Conservation (phyloP, 2,888 invertebrate species). For the Synanthedon tipuliformis region DNA sequence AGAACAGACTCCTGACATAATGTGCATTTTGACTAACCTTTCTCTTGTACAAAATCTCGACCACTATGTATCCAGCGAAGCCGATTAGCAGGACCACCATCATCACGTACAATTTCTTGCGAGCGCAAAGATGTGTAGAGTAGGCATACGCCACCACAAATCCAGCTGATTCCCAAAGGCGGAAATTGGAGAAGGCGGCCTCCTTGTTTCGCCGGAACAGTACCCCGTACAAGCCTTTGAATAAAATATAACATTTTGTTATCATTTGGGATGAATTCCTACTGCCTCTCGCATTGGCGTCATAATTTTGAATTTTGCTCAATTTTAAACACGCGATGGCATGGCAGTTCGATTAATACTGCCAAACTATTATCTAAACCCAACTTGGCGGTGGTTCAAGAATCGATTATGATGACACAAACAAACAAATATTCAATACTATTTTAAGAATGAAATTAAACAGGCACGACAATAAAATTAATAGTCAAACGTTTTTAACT, state of each 20-base stretch:
- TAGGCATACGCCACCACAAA: conserved; percentile 92
- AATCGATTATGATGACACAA: not conserved
- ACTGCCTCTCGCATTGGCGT: too few species aligned
- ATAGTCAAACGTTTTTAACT: not conserved
- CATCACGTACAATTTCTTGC: conserved; percentile 88
- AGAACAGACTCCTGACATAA: conserved; percentile 12
- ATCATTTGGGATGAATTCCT: not conserved
- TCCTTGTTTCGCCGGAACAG: conserved; percentile 90
- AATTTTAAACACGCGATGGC: too few species aligned
- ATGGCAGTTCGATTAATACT: too few species aligned
- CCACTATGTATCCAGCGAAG: conserved; percentile 80
- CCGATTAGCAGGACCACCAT: conserved; percentile 81
- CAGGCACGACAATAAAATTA: too few species aligned
- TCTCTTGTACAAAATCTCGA: conserved; percentile 85
- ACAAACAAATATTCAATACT: conserved; percentile 9
- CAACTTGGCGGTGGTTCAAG: not conserved
- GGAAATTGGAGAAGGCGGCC: conserved; percentile 91
- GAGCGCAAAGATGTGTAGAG: conserved; percentile 86
- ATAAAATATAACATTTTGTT: conserved; percentile 4
- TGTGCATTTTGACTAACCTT: conserved; percentile 72
- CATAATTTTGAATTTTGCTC: too few species aligned
- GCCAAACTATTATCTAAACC: not conserved
- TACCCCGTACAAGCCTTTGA: conserved; percentile 84
- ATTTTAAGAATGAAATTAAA: conserved; percentile 6
- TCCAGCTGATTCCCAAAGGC: conserved; percentile 90